Evolutionary conservation across 2,113 vertebrate genomes (phyloP).

Genomic region (Vanacampus margaritifer): DNA sequence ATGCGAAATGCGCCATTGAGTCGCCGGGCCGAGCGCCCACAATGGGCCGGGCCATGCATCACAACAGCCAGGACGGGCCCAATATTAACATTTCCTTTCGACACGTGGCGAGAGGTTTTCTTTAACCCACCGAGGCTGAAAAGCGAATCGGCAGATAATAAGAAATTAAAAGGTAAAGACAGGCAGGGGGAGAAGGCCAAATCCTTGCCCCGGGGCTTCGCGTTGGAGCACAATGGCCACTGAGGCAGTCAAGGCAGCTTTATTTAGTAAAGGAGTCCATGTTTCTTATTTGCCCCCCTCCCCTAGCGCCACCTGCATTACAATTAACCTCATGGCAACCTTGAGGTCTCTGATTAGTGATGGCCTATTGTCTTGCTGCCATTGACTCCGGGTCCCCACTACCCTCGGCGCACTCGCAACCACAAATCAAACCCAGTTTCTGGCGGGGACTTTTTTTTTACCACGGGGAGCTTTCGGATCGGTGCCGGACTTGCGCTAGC

Average conservation of each 20-base stretch:
- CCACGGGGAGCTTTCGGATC: slow-evolving; percentile 37
- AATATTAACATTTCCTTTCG: slow-evolving; percentile 79
- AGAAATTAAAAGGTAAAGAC: slow-evolving; percentile 84
- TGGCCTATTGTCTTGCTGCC: slow-evolving; percentile 85
- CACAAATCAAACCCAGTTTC: slow-evolving; percentile 84
- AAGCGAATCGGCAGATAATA: slow-evolving; percentile 73
- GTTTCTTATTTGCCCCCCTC: slow-evolving; percentile 74
- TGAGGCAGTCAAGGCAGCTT: slow-evolving; percentile 76
- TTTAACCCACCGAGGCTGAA: slow-evolving; percentile 68
- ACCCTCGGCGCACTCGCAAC: slow-evolving; percentile 79
- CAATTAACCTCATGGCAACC: slow-evolving; percentile 92
- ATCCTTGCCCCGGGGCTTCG: slow-evolving; percentile 86
- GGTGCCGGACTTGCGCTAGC: slow-evolving; percentile 11
- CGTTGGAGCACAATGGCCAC: slow-evolving; percentile 82
- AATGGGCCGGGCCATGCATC: slow-evolving; percentile 61
- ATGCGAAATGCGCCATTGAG: slow-evolving; percentile 61
- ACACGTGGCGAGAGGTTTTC: slow-evolving; percentile 70
- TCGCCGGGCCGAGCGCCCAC: slow-evolving; percentile 52
- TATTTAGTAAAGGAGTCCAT: slow-evolving; percentile 78
- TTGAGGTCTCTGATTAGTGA: slow-evolving; percentile 93
- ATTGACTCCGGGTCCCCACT: slow-evolving; percentile 83
- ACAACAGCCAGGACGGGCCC: slow-evolving; percentile 72
- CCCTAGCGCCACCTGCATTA: slow-evolving; percentile 84
- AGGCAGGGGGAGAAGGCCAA: slow-evolving; percentile 76
- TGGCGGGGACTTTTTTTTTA: slow-evolving; percentile 71